Conservation (phyloP, 2,797 vertebrate genomes). For the Fratercula arctica region DNA sequence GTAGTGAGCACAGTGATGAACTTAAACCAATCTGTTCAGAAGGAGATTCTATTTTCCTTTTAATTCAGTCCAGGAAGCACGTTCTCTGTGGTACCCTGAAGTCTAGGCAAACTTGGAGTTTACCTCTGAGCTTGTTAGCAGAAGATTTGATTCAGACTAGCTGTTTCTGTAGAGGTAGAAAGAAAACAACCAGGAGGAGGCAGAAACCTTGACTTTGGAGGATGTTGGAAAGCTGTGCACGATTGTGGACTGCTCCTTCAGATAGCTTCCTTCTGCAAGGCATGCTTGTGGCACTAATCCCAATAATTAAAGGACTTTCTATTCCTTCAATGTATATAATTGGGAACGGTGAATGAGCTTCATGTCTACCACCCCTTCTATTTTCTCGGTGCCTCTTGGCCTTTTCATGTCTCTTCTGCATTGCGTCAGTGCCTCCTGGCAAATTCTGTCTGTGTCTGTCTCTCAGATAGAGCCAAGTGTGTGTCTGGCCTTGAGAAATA, state of each 20-base stretch:
- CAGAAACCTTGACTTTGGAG: background rate
- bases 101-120: background rate
- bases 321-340: background rate
- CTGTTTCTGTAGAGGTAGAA: background rate
- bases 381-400: constrained; percentile 39
- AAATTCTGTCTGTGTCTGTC: constrained; percentile 29
- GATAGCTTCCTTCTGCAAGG: background rate
- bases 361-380: background rate
- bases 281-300: background rate
- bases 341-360: constrained; percentile 2
- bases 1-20: background rate
- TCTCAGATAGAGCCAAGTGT: constrained; percentile 3
- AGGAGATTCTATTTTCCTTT: background rate
- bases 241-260: background rate
- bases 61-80: background rate
- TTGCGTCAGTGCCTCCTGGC: constrained; percentile 54
- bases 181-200: background rate
- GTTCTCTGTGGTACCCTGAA: background rate
- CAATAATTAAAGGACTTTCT: constrained; percentile 3
- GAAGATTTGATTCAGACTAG: background rate
- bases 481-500: constrained; percentile 55
- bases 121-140: background rate
- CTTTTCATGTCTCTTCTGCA: constrained; percentile 28
- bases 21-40: background rate
- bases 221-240: background rate